Evolutionary conservation across 2,113 vertebrate species (phyloP).

Genomic region (Phaethornis superciliosus): DNA sequence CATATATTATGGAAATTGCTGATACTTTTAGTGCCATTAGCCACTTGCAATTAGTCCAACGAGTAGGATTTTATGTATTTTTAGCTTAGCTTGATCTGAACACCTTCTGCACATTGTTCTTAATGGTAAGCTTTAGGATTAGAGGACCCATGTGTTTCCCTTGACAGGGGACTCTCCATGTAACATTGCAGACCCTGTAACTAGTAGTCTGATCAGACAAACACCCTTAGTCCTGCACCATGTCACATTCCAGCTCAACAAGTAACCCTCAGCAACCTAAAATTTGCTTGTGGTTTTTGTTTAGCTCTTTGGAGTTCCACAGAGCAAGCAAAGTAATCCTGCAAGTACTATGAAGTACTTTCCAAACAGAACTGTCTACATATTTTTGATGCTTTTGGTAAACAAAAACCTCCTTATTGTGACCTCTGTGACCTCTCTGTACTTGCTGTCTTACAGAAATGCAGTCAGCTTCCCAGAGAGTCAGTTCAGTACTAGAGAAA

Average conservation of each 20-base stretch:
- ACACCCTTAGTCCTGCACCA: accelerated
- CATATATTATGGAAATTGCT: background rate
- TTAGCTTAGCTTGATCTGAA: background rate
- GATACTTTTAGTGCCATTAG: background rate
- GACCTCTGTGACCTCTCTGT: accelerated
- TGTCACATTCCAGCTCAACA: background rate
- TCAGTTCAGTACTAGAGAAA: background rate
- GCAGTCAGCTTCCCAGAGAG: background rate
- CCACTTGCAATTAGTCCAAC: background rate
- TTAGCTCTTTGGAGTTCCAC: background rate
- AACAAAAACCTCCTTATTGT: too few relatives aligned
- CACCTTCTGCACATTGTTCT: background rate
- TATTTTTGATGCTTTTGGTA: background rate
- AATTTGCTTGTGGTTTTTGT: accelerated
- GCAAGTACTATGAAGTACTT: background rate
- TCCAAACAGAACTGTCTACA: background rate
- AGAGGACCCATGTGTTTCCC: background rate
- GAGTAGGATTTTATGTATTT: background rate
- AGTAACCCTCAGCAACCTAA: background rate
- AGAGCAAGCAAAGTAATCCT: background rate
- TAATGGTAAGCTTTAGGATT: background rate
- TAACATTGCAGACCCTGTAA: background rate
- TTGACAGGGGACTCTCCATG: background rate
- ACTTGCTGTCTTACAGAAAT: background rate
- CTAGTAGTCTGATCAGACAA: background rate